These are phyloP conservation scores for Trisateles emortualis DNA, from an alignment of 2,888 invertebrate species.

Conservation along the genomic window DNA sequence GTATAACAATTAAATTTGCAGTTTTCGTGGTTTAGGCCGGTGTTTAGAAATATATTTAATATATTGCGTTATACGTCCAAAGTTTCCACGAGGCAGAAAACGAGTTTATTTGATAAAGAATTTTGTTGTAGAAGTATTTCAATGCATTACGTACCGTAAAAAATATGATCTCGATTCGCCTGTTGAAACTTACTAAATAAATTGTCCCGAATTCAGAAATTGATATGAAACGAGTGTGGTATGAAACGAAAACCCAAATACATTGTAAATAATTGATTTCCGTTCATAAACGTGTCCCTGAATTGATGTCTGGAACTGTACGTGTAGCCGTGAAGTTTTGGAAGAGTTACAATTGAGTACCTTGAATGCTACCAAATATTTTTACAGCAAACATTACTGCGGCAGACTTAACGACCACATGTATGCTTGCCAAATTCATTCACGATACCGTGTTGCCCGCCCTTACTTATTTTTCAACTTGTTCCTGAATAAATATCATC, in stretches of 20 bases:
- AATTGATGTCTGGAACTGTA: slow-evolving; percentile 11
- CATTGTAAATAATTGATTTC: slow-evolving; percentile 20
- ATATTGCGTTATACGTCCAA: slow-evolving; percentile 23
- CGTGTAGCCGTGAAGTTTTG: slow-evolving; percentile 4
- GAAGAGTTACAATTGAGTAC: slow-evolving; percentile 24
- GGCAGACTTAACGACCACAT: slow-evolving; percentile 55
- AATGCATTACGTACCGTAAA: slow-evolving; percentile 1
- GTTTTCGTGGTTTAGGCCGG: slow-evolving; percentile 14
- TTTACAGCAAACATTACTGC: slow-evolving; percentile 48
- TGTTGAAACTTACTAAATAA: slow-evolving; percentile 3
- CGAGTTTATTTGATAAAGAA: slow-evolving; percentile 20
- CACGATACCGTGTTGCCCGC: slow-evolving; percentile 25
- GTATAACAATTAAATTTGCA: slow-evolving; percentile 38
- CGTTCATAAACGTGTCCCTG: slow-evolving; percentile 14
- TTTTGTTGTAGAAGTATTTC: slow-evolving; percentile 4
- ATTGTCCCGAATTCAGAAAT: slow-evolving; percentile 1
- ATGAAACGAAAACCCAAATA: slow-evolving; percentile 12
- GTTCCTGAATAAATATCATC: slow-evolving; percentile 49
- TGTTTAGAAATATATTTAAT: slow-evolving; percentile 26
- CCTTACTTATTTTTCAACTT: slow-evolving; percentile 44
- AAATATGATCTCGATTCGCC: not conserved
- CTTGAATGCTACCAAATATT: slow-evolving; percentile 31
- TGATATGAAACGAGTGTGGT: slow-evolving; percentile 6
- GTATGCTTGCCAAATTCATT: slow-evolving; percentile 52
- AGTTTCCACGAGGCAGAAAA: slow-evolving; percentile 18